Base-by-base conservation (phyloP, 2,888 invertebrate genomes). In the Epiblema foenella region DNA sequence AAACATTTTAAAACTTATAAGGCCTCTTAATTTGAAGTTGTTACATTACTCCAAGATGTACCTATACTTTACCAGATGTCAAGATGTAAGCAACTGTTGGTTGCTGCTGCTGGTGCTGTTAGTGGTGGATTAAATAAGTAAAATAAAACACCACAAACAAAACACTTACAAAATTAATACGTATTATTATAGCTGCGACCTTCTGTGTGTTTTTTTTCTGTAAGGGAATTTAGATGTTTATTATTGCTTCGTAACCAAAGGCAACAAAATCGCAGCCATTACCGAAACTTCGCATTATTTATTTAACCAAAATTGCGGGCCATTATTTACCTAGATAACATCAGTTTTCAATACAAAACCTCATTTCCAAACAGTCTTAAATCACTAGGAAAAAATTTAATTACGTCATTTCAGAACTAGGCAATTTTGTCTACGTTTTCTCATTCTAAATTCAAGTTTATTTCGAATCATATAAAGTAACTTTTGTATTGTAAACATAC, bases 301-400 rank as follows among this genome's bases (percentile, higher is more conserved):
- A 52, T 56, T 56, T n/a, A 29, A 29, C 56, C 56, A 3, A 56
- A 56, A 56, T n/a, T 15, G 54, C 5, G n/a, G 18, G 29, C n/a
- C 29, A 24, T 56, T 5, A 29, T 29, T 56, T 56, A 56, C 56
- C n/a, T n/a, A 7, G 56, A 56, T 56, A 29, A 56, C 56, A 24
- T 29, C 56, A 29, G 56, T 56, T 56, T 56, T n/a, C 29, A 29
- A 56, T 56, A 54, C 20, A 54, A 52, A 24, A 17, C 9, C 29
- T 2, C 7, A 54, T 54, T 29, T 9, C 5, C 7, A 29, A 24
- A 56, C 0, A 9, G 12, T 0, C 15, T 8, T 56, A n/a, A n/a
- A 29, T n/a, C 9, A 24, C 54, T 15, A 7, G n/a, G 24, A n/a
- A 29, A 29, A 24, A 56, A n/a, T 15, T 15, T 5, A 29, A n/a